These are phyloP conservation scores for Dasypolia templi DNA, from an alignment of 2,888 invertebrate genomes.

Conservation along the genomic window DNA sequence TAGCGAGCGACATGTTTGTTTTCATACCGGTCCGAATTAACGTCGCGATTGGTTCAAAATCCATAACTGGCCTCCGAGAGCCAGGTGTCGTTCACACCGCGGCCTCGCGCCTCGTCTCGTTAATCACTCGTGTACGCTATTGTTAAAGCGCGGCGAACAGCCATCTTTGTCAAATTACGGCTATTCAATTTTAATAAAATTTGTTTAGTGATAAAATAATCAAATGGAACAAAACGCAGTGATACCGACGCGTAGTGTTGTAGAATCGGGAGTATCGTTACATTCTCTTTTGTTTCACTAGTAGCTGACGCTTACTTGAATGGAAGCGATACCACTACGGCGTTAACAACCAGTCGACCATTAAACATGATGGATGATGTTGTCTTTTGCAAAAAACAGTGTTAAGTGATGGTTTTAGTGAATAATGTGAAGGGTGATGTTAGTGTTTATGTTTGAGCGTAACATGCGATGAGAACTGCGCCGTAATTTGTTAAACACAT, in stretches of 20 bases:
- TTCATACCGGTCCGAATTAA: conserved; percentile 90
- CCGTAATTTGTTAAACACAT: conserved; percentile 89
- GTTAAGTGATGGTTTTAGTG: conserved; percentile 85
- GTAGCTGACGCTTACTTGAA: conserved; percentile 86
- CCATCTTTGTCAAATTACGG: conserved; percentile 90
- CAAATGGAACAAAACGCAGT: conserved; percentile 85
- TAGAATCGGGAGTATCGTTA: conserved; percentile 82
- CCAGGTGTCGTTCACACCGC: conserved; percentile 91
- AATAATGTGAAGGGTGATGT: conserved; percentile 86
- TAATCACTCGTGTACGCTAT: conserved; percentile 90
- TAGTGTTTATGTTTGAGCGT: conserved; percentile 84
- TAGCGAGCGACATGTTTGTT: conserved; percentile 88
- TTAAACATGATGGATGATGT: conserved; percentile 89
- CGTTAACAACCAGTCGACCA: conserved; percentile 88
- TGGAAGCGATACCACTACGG: conserved; percentile 87
- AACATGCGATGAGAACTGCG: conserved; percentile 87
- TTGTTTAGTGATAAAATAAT: conserved; percentile 75
- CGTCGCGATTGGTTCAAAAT: conserved; percentile 90
- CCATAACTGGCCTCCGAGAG: conserved; percentile 90
- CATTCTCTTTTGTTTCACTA: conserved; percentile 90
- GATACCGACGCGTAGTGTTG: conserved; percentile 80
- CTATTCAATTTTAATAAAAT: conserved; percentile 86
- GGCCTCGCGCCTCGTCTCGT: conserved; percentile 91
- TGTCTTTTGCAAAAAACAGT: conserved; percentile 88
- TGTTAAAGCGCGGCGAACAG: conserved; percentile 89